phyloP scores from a whole-genome alignment of 2,888 invertebrate genomes.

The Protodeltote pygarga region DNA sequence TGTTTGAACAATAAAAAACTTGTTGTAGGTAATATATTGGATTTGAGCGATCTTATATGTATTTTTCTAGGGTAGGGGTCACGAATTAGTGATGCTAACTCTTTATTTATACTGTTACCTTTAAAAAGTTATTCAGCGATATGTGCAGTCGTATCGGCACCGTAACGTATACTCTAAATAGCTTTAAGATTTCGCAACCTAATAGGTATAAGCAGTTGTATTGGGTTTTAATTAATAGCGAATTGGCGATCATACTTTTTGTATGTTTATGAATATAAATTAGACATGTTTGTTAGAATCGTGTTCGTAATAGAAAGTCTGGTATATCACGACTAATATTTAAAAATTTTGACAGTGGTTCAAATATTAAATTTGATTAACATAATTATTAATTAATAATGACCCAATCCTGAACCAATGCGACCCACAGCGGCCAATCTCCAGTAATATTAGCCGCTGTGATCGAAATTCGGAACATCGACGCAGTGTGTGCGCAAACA shows the following conservation, averaged over 20 bases:
- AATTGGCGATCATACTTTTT: constrained; percentile 32
- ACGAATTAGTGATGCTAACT: too few species aligned
- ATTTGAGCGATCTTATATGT: too few species aligned
- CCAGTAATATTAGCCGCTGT: too few species aligned
- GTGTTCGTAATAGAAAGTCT: constrained; percentile 42
- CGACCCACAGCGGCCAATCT: too few species aligned
- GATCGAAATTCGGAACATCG: too few species aligned
- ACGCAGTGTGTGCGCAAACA: too few species aligned
- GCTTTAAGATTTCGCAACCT: constrained; percentile 20
- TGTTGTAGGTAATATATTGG: too few species aligned
- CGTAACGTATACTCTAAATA: constrained; percentile 27
- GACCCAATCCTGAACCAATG: too few species aligned
- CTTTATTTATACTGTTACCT: too few species aligned
- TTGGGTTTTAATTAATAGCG: constrained; percentile 40
- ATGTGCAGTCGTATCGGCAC: constrained; percentile 22
- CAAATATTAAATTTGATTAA: constrained; percentile 21
- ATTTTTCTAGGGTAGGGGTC: too few species aligned
- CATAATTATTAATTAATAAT: background rate
- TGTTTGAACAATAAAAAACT: too few species aligned
- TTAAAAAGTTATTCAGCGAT: background rate
- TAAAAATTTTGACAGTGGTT: constrained; percentile 25
- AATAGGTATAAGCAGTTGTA: constrained; percentile 18
- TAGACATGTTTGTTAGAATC: constrained; percentile 22
- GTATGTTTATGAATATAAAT: constrained; percentile 15
- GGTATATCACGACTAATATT: constrained; percentile 12